A percentile compares a stretch with the other conserved stretches of the same genome.
Conservation (phyloP, 2,797 vertebrate species). For the Danionella dracula region DNA sequence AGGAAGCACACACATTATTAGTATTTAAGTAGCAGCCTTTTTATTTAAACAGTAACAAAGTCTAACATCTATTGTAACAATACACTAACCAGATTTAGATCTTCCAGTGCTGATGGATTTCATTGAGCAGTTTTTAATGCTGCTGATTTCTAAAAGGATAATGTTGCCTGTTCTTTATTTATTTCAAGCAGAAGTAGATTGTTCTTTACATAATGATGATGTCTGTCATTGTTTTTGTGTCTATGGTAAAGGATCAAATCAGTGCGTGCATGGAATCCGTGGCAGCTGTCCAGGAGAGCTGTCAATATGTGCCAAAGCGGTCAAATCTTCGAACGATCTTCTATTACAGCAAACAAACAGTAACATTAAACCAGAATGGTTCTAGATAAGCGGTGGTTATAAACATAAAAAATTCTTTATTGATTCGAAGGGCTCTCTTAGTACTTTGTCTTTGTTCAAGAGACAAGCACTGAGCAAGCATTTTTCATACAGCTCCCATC, state of each 20-base stretch:
- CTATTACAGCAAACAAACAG: background rate
- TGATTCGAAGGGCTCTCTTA: conserved; percentile 14
- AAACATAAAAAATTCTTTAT: conserved; percentile 3
- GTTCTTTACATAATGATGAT: background rate
- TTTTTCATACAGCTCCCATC: background rate
- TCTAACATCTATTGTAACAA: too few species aligned
- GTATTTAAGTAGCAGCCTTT: too few species aligned
- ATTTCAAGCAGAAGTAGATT: background rate
- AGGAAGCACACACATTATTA: too few species aligned
- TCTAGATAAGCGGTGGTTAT: conserved; percentile 25
- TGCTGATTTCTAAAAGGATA: too few species aligned
- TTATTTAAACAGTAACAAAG: too few species aligned
- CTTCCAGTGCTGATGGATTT: too few species aligned
- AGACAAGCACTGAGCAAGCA: background rate
- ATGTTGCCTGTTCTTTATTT: conserved; percentile 6
- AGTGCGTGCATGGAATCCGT: background rate
- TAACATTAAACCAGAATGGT: background rate
- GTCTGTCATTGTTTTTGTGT: conserved; percentile 1
- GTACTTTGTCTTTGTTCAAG: background rate
- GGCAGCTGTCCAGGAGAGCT: background rate
- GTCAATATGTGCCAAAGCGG: background rate
- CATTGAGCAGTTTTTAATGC: too few species aligned
- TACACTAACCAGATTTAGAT: too few species aligned
- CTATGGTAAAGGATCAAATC: background rate
- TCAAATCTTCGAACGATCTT: background rate